phyloP scores from a whole-genome alignment of 2,888 invertebrate genomes.

The Orthosia incerta region DNA sequence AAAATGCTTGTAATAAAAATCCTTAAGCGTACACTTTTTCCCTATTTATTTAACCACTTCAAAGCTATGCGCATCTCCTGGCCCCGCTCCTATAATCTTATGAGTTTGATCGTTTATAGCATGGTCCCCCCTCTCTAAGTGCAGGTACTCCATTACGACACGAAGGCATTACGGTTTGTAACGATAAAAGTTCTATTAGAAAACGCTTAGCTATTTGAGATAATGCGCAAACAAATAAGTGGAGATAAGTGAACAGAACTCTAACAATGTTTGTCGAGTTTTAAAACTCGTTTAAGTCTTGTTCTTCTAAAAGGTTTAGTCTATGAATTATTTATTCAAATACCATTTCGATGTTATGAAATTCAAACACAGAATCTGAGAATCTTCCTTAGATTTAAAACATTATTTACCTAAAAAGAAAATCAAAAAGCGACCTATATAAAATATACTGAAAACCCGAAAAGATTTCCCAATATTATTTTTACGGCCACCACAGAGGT shows the following conservation, averaged over 20 bases:
- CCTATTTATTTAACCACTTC: background rate
- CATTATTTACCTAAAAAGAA: background rate
- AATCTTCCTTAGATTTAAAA: background rate
- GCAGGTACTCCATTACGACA: constrained; percentile 52
- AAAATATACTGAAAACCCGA: constrained; percentile 18
- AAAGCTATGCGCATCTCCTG: constrained; percentile 10
- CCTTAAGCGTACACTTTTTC: background rate
- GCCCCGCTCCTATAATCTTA: constrained; percentile 14
- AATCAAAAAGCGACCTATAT: background rate
- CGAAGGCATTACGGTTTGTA: constrained; percentile 38
- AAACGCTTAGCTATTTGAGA: constrained; percentile 51
- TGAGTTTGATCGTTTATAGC: constrained; percentile 29
- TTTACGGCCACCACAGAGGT: constrained; percentile 19
- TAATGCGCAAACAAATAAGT: constrained; percentile 45
- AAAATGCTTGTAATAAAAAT: background rate
- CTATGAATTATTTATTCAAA: constrained; percentile 2
- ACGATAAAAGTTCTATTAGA: constrained; percentile 58
- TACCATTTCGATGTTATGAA: background rate
- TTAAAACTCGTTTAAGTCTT: constrained; percentile 2
- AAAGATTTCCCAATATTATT: constrained; percentile 33
- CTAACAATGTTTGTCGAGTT: constrained; percentile 17
- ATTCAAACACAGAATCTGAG: background rate
- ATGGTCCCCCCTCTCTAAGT: constrained; percentile 20
- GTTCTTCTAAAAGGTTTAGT: constrained; percentile 21
- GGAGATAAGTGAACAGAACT: constrained; percentile 30